phyloP scores from a whole-genome alignment of 2,797 vertebrate genomes.

The Danionella dracula region DNA sequence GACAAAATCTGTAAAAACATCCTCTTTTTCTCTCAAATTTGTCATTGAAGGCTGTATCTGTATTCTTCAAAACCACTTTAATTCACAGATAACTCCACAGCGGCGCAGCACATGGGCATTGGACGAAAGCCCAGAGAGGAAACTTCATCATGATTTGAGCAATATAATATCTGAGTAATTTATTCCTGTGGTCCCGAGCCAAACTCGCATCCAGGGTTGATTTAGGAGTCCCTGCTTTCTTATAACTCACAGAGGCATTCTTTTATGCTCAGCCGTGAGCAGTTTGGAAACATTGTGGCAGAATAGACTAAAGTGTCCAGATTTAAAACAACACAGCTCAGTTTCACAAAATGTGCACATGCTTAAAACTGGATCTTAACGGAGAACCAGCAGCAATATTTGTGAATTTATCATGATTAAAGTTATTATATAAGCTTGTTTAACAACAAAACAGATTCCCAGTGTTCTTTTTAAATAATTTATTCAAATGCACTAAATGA shows the following conservation, averaged over 20 bases:
- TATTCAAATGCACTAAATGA: too few relatives aligned
- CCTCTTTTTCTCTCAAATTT: background rate
- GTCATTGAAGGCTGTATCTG: conserved; percentile 4
- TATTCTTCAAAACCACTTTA: too few relatives aligned
- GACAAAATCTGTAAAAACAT: background rate
- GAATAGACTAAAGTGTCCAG: conserved; percentile 8
- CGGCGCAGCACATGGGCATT: conserved; percentile 35
- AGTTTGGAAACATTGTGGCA: conserved; percentile 37
- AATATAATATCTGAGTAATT: conserved; percentile 46
- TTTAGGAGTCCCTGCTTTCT: conserved; percentile 45
- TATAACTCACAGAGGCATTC: conserved; percentile 43
- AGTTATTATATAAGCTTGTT: too few relatives aligned
- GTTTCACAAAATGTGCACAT: conserved; percentile 30
- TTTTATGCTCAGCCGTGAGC: conserved; percentile 35
- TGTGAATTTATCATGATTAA: too few relatives aligned
- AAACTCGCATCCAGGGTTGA: conserved; percentile 30
- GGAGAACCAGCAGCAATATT: too few relatives aligned
- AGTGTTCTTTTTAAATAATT: too few relatives aligned
- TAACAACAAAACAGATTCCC: too few relatives aligned
- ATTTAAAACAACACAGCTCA: conserved; percentile 19
- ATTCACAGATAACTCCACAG: background rate
- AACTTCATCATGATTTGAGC: conserved; percentile 43
- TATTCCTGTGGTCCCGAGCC: conserved; percentile 27
- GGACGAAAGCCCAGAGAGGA: conserved; percentile 32
- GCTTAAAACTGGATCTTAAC: too few relatives aligned